Conservation (phyloP, 2,113 vertebrate genomes). For the Dromaius novaehollandiae region DNA sequence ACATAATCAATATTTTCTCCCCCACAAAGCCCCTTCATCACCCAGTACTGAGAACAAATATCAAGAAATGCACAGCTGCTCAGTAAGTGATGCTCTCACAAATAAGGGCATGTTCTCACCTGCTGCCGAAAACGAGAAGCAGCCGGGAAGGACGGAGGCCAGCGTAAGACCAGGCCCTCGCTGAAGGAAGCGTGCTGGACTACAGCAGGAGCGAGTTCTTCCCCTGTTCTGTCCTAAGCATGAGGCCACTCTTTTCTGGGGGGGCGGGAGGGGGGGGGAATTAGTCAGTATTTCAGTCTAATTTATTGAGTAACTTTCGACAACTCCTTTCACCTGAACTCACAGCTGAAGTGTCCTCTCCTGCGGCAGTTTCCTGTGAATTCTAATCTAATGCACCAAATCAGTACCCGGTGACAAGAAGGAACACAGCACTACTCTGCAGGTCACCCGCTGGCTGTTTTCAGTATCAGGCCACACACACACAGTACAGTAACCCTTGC, state of each 20-base stretch:
- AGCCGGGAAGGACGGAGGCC: not conserved
- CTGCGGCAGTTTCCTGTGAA: not conserved
- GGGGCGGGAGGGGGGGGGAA: no score
- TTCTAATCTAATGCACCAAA: not conserved
- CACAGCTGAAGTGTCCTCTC: not conserved
- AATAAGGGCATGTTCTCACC: not conserved
- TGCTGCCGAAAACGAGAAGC: not conserved
- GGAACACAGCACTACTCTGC: not conserved
- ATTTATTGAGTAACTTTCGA: not conserved
- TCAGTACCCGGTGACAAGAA: not conserved
- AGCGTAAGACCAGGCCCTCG: no score
- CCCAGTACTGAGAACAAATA: not conserved
- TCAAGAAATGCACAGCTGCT: fast-evolving
- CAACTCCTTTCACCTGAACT: not conserved
- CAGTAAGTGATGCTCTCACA: not conserved
- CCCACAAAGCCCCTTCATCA: not conserved
- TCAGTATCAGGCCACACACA: not conserved
- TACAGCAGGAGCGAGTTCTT: not conserved
- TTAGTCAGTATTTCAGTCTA: not conserved
- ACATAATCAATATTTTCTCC: not conserved
- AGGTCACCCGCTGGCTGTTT: not conserved
- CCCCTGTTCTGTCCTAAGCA: not conserved
- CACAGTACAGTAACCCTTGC: not conserved
- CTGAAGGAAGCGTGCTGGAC: fast-evolving
- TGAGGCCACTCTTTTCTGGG: not conserved